Percentiles rank a stretch among this genome's conserved stretches.
Evolutionary conservation across 2,888 invertebrate genomes (phyloP).

Genomic region (Chaitophorus viminalis): DNA sequence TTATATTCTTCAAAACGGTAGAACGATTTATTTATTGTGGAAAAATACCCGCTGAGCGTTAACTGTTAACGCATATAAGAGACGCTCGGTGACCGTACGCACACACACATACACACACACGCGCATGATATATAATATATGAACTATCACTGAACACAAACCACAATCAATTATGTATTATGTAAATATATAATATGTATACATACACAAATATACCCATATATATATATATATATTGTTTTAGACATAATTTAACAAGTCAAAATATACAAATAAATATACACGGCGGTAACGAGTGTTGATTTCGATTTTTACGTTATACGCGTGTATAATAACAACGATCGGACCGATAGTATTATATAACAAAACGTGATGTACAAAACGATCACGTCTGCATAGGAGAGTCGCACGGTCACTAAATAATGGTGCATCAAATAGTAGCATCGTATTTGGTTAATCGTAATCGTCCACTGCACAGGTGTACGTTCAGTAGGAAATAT

Average conservation of each 20-base stretch:
- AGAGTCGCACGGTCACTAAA: too few species aligned
- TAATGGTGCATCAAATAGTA: too few species aligned
- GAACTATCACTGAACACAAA: background rate
- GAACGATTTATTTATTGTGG: conserved; percentile 29
- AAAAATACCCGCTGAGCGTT: conserved; percentile 39
- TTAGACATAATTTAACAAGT: conserved; percentile 16
- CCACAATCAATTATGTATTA: background rate
- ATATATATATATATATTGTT: conserved; percentile 23
- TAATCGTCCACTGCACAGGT: too few species aligned
- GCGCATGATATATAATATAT: background rate
- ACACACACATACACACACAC: background rate
- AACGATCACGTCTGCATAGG: background rate
- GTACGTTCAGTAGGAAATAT: too few species aligned
- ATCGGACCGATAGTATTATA: background rate
- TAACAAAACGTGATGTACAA: background rate
- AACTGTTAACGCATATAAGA: conserved; percentile 9
- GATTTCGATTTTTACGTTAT: background rate
- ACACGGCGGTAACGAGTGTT: background rate
- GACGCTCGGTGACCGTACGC: background rate
- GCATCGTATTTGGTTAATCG: too few species aligned
- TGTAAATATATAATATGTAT: too few species aligned
- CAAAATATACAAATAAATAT: background rate
- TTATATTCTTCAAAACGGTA: conserved; percentile 3
- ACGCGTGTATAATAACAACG: background rate
- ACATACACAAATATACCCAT: too few species aligned